Percentiles rank a stretch among this genome's conserved stretches.
Evolutionary conservation across 2,113 vertebrate genomes (phyloP).

Genomic region (Echinops telfairi): DNA sequence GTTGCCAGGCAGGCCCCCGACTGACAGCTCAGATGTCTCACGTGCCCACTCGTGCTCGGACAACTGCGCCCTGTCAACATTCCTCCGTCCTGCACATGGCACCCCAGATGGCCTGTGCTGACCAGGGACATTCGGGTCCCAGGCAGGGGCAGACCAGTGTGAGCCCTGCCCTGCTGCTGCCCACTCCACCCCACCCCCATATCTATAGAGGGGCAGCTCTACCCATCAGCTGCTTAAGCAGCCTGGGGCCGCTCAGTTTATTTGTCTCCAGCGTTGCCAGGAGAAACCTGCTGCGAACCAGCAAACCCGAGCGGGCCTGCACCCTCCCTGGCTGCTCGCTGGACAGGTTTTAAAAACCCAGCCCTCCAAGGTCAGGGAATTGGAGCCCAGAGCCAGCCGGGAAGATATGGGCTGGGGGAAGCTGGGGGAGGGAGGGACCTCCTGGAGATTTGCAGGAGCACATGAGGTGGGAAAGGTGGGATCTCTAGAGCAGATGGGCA

Average conservation of each 20-base stretch:
- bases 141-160: constrained; percentile 54
- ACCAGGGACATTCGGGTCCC: constrained; percentile 80
- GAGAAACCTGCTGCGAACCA: constrained; percentile 35
- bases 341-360: background rate
- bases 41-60: background rate
- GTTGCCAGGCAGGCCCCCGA: constrained; percentile 25
- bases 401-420: background rate
- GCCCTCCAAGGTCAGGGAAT: background rate
- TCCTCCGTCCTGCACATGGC: constrained; percentile 52
- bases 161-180: constrained; percentile 13
- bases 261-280: constrained; percentile 39
- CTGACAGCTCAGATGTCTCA: constrained; percentile 46
- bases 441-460: background rate
- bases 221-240: constrained; percentile 46
- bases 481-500: background rate
- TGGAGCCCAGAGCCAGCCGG: background rate
- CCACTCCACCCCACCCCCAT: background rate
- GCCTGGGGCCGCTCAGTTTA: constrained; percentile 17
- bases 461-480: background rate
- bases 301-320: background rate
- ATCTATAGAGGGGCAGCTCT: constrained; percentile 44
- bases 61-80: constrained; percentile 25
- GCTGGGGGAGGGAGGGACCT: background rate
- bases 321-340: background rate
- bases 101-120: constrained; percentile 72